Percentiles rank a stretch among this genome's conserved stretches.
Evolutionary conservation across 2,113 vertebrate species (phyloP).

Genomic region (Trochalopteron elliotii): DNA sequence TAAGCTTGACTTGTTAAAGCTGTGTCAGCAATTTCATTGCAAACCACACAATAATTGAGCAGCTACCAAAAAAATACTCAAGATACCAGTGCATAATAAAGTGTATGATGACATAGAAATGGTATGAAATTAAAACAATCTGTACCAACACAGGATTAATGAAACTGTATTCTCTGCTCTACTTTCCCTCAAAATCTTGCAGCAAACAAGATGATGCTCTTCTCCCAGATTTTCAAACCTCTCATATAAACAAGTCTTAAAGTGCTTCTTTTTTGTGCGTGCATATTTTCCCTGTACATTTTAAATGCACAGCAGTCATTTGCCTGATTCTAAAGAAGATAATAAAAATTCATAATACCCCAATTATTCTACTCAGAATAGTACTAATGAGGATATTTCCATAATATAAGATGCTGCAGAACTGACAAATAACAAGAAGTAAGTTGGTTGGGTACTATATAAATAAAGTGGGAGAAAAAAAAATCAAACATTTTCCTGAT

Average conservation of each 20-base stretch:
- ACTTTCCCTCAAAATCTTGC: not conserved
- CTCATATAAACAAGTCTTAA: not conserved
- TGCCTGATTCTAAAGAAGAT: not conserved
- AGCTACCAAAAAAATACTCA: not conserved
- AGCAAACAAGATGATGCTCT: not conserved
- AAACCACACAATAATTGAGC: not conserved
- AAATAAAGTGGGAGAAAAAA: not conserved
- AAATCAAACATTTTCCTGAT: not conserved
- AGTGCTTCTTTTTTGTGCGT: not conserved
- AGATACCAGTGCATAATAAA: not conserved
- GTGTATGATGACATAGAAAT: not conserved
- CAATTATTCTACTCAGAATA: not conserved
- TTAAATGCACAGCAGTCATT: not conserved
- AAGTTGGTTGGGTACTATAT: not conserved
- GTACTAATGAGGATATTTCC: not conserved
- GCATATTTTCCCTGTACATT: not conserved
- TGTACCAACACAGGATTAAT: not conserved
- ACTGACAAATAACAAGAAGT: not conserved
- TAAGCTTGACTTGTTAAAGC: not conserved
- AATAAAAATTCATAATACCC: not conserved
- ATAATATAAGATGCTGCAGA: not conserved
- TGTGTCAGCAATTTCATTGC: not conserved
- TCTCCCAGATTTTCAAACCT: not conserved
- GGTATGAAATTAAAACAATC: not conserved
- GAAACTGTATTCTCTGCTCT: not conserved